Percentiles rank a stretch among this genome's conserved stretches.
phyloP scores from a whole-genome alignment of 2,797 vertebrate genomes.

The Aselliscus stoliczkanus region DNA sequence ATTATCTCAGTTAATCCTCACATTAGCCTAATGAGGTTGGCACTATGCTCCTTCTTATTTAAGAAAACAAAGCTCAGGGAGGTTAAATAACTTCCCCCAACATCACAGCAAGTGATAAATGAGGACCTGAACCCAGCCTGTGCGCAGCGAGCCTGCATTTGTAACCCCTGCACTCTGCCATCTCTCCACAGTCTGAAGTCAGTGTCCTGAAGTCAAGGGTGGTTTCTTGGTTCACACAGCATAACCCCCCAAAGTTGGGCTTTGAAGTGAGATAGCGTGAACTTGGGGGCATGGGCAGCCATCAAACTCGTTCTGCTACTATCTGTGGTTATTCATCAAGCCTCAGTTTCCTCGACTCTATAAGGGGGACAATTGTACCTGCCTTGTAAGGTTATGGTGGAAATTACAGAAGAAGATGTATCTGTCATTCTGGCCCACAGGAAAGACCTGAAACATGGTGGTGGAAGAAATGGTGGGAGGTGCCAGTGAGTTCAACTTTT shows the following conservation, averaged over 20 bases:
- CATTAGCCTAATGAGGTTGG: background rate
- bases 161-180: background rate
- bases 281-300: background rate
- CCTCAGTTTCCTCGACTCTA: background rate
- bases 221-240: background rate
- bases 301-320: background rate
- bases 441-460: background rate
- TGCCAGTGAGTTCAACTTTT: background rate
- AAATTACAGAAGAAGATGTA: background rate
- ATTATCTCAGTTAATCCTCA: background rate
- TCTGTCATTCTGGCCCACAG: fast-evolving
- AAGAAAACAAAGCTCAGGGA: background rate
- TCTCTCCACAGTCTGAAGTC: background rate
- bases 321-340: background rate
- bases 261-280: background rate
- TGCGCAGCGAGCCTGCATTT: background rate
- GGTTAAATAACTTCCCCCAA: background rate
- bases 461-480: background rate
- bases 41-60: background rate
- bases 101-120: background rate
- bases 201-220: background rate
- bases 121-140: background rate
- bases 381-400: background rate
- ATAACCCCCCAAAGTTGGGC: background rate
- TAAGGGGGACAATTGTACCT: background rate